Evolutionary conservation across 2,797 vertebrate genomes (phyloP).

Genomic region (Scleropages formosus): DNA sequence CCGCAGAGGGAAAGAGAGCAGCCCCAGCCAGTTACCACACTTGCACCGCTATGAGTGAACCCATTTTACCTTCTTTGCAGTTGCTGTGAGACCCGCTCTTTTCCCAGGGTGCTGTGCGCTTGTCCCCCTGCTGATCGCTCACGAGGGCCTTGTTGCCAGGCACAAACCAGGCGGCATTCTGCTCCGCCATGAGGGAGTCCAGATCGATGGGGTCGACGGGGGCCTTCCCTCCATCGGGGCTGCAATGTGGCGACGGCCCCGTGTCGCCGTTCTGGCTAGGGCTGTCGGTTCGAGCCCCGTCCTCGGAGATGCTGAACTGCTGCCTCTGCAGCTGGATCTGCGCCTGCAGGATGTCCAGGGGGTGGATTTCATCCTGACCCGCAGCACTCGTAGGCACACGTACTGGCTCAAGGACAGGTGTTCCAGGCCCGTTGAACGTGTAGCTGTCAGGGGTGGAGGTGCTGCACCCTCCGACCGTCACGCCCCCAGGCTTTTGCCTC

Average conservation of each 20-base stretch:
- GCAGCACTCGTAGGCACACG: conserved; percentile 87
- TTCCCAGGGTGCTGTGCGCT: conserved; percentile 92
- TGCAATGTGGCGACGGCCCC: conserved; percentile 83
- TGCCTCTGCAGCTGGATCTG: conserved; percentile 99
- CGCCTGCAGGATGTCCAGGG: conserved; percentile 96
- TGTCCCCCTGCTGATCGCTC: conserved; percentile 89
- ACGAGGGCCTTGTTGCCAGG: conserved; percentile 91
- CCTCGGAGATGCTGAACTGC: conserved; percentile 99
- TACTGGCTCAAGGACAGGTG: conserved; percentile 90
- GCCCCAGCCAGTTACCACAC: conserved; percentile 42
- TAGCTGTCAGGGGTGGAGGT: conserved; percentile 89
- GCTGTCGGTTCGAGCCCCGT: conserved; percentile 87
- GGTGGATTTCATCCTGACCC: conserved; percentile 91
- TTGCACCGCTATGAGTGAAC: conserved; percentile 44
- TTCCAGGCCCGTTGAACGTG: conserved; percentile 79
- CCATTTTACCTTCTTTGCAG: conserved; percentile 94
- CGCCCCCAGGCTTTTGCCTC: conserved; percentile 81
- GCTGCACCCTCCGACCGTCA: conserved; percentile 85
- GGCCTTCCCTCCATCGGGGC: conserved; percentile 86
- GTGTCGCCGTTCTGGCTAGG: conserved; percentile 81
- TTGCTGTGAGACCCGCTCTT: conserved; percentile 87
- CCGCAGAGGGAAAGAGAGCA: conserved; percentile 40
- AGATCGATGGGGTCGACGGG: conserved; percentile 97
- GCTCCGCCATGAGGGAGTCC: conserved; percentile 98
- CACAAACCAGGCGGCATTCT: conserved; percentile 97